Base-by-base conservation (phyloP, 2,113 vertebrate species). In the Heptranchias perlo region DNA sequence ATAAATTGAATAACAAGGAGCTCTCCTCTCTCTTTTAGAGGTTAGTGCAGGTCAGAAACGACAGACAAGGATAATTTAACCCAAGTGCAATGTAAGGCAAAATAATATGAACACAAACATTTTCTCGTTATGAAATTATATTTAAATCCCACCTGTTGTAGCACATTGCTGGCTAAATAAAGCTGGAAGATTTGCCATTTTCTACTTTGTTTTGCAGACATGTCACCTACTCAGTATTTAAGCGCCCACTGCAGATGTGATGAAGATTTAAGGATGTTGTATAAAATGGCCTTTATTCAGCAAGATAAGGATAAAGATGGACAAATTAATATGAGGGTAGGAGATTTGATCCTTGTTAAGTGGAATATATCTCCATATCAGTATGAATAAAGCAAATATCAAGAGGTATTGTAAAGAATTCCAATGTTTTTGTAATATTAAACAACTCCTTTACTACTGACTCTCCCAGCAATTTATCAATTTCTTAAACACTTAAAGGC, bases 221-320 rank as follows among this genome's bases (percentile, higher is more conserved):
- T 96, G 96, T 96, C 96, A 64, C 76, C 96, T 3, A 47, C 39
- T 39, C 78, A 96, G 28, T 96, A 96, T 64, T 47, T 96, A 47
- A 21, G 96, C 25, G 44, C 78, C 44, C 61, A 96, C 28, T 96
- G 84, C 25, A 44, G 96, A 6, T 96, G 96, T 89, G 96, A 89
- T 87, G 78, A 96, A 31, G 58, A 25, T 64, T 64, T 96, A 64
- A 62, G 35, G 10, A 65, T 44, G 16, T 49, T 96, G 96, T 96
- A 86, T 52, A 96, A 89, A 87, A 64, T 58, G 47, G 96, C 82
- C 14, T 96, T 96, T 35, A 49, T 0, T 62, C 84, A 96, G n/a
- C 54, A 89, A 31, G 96, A 96, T 52, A 96, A 86, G 78, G 82
- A 96, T 44, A 96, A 13, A 16, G 96, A 96, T 96, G 82, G 61